Conservation (phyloP, 2,888 invertebrate genomes). For the Oxycera nigricornis region DNA sequence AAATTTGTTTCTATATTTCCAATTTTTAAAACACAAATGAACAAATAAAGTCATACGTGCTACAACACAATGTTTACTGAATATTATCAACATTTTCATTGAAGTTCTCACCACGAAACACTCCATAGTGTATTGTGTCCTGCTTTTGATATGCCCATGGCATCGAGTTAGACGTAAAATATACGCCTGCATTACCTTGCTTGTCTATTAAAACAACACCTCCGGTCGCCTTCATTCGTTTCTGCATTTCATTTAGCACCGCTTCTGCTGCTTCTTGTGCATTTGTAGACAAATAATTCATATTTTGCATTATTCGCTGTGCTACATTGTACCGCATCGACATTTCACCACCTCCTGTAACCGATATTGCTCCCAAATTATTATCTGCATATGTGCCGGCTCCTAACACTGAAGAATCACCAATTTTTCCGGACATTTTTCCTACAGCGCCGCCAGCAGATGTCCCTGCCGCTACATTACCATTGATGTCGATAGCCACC, state of each 20-base stretch:
- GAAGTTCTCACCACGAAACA: slow-evolving; percentile 60
- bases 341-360: slow-evolving; percentile 83
- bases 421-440: slow-evolving; percentile 77
- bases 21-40: not conserved
- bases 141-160: slow-evolving; percentile 68
- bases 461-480: slow-evolving; percentile 80
- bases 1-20: not conserved
- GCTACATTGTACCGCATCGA: slow-evolving; percentile 80
- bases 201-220: slow-evolving; percentile 76
- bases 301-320: slow-evolving; percentile 71
- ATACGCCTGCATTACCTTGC: slow-evolving; percentile 69
- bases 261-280: slow-evolving; percentile 69
- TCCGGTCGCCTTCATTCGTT: slow-evolving; percentile 72
- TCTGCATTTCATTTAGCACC: slow-evolving; percentile 72
- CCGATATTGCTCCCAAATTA: slow-evolving; percentile 75
- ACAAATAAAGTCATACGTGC: not conserved
- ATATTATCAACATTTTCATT: not conserved
- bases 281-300: slow-evolving; percentile 66
- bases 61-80: not conserved
- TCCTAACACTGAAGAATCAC: slow-evolving; percentile 76
- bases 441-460: slow-evolving; percentile 86
- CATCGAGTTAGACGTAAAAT: slow-evolving; percentile 71
- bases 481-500: slow-evolving; percentile 75
- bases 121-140: slow-evolving; percentile 64
- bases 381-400: slow-evolving; percentile 81